Evolutionary conservation across 2,888 invertebrate species (phyloP).

Genomic region (Cancer borealis): DNA sequence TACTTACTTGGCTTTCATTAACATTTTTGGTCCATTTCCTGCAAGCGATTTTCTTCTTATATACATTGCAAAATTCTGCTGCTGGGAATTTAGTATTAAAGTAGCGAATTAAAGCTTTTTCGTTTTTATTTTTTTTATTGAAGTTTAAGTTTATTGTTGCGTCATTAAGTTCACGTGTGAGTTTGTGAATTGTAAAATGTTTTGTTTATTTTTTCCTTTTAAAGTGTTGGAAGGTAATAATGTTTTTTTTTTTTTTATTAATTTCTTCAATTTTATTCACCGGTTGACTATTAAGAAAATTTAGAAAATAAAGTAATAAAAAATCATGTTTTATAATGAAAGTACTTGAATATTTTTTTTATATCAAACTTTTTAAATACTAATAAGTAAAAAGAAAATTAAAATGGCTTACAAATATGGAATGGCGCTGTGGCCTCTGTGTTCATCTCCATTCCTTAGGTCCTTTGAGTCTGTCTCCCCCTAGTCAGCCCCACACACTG

Average conservation of each 20-base stretch:
- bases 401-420: background rate
- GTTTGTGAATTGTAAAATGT: background rate
- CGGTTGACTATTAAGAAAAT: too few relatives aligned
- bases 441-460: background rate
- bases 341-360: too few relatives aligned
- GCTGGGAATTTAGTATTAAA: too few relatives aligned
- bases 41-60: background rate
- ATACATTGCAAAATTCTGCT: background rate
- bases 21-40: background rate
- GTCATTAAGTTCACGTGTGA: background rate
- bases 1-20: background rate
- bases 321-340: too few relatives aligned
- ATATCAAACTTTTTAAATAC: background rate
- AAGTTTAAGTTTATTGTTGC: background rate
- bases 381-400: background rate
- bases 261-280: too few relatives aligned
- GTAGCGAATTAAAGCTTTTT: too few relatives aligned
- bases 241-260: too few relatives aligned
- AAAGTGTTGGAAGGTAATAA: too few relatives aligned
- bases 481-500: background rate
- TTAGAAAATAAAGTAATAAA: too few relatives aligned
- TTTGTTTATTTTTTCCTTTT: background rate
- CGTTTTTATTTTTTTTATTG: background rate
- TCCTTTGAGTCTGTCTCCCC: background rate
- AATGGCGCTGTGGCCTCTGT: background rate